Evolutionary conservation across 1,140 invertebrate species (phyloP).

Genomic region (Drosophila melanica): DNA sequence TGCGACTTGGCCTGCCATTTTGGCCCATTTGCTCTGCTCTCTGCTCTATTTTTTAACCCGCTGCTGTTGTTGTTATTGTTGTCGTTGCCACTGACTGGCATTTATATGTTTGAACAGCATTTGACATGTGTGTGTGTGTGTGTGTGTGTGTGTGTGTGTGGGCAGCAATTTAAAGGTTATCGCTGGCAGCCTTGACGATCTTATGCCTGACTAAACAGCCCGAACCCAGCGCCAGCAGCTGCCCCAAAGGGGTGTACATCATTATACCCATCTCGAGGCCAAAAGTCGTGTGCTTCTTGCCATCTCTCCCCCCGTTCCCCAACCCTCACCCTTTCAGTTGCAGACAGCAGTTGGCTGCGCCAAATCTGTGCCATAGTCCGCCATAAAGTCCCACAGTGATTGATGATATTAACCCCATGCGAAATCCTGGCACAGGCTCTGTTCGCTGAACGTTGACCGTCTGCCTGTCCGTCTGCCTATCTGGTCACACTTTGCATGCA

Average conservation of each 20-base stretch:
- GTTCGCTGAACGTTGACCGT: not conserved
- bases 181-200: constrained; percentile 73
- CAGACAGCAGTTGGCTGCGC: no score
- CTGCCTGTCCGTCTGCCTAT: not conserved
- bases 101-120: constrained; percentile 38
- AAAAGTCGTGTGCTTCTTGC: not conserved
- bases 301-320: no score
- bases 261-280: constrained; percentile 36
- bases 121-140: constrained; percentile 16
- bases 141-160: constrained; percentile 16
- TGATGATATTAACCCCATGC: constrained; percentile 59
- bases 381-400: constrained; percentile 38
- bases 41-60: constrained; percentile 12
- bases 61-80: constrained; percentile 27
- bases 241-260: constrained; percentile 41
- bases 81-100: constrained; percentile 20
- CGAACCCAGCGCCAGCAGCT: constrained; percentile 9
- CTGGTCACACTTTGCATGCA: constrained; percentile 17
- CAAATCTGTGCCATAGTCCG: no score
- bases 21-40: constrained; percentile 32
- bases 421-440: no score
- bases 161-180: constrained; percentile 76
- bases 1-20: constrained; percentile 36
- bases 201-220: constrained; percentile 71
- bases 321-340: no score